Conservation (phyloP, 2,797 vertebrate species). For the Brotula barbata region DNA sequence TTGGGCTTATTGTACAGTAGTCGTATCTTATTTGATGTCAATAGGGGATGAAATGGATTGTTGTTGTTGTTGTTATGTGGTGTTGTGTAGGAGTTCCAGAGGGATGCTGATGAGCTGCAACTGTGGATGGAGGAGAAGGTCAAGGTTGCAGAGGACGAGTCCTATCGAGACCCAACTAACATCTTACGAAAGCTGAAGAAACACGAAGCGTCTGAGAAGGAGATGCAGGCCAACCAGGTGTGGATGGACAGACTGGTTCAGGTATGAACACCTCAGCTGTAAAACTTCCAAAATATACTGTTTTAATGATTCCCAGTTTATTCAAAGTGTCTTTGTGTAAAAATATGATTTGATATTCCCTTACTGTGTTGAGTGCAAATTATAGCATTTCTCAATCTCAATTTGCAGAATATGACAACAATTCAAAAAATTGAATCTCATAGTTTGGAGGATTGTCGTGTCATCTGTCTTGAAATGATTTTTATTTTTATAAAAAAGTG, state of each 20-base stretch:
- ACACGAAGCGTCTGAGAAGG: slow-evolving; percentile 83
- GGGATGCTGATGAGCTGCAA: slow-evolving; percentile 82
- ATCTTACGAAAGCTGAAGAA: slow-evolving; percentile 82
- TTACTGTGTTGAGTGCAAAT: no score
- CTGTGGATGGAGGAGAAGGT: slow-evolving; percentile 91
- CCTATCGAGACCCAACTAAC: slow-evolving; percentile 82
- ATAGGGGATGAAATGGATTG: not conserved
- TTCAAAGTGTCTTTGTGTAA: no score
- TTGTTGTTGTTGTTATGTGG: not conserved
- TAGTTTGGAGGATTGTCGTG: no score
- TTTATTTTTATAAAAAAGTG: no score
- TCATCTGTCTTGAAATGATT: no score
- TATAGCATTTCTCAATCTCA: no score
- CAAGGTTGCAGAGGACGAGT: slow-evolving; percentile 81
- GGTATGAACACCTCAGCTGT: slow-evolving; percentile 68
- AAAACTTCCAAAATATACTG: no score
- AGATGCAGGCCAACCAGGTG: slow-evolving; percentile 83
- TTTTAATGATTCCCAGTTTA: slow-evolving; percentile 3
- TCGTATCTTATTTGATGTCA: no score
- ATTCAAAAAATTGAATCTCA: no score
- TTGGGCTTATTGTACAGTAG: no score
- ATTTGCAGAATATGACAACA: no score
- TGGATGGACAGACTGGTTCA: slow-evolving; percentile 79
- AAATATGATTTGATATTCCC: no score
- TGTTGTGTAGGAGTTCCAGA: slow-evolving; percentile 82